Evolutionary conservation across 2,797 vertebrate species (phyloP), one percentile per base, ranked within the genome.

Genomic region (Esox masquinongy): DNA sequence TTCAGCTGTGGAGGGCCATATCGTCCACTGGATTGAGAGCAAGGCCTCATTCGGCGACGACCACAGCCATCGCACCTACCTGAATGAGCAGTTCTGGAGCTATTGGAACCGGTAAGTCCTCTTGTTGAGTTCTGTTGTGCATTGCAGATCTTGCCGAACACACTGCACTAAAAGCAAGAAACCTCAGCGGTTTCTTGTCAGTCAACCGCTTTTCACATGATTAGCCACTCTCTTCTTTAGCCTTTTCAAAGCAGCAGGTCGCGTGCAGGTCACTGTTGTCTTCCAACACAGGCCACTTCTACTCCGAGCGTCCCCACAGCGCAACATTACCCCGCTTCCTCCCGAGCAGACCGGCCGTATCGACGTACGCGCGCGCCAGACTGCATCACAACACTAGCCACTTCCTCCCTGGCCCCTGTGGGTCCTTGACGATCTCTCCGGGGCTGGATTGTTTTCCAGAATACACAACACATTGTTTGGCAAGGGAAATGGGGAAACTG

Each of bases 21-120:
- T 98, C 50, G 95, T 99, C 81, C 97, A 99, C 91, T 99, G 98
- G 98, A 98, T 99, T 80, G 98, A 99, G 93, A 99, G 98, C 93
- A 99, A 99, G 92, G 98, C 98, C 22, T 99, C 98, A 29, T 99
- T 99, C 12, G 98, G 98, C 85, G 98, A 99, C 83, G 96, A 98
- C 89, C 94, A 95, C 88, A 99, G 97, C 86, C 98, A 99, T 88
- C 95, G 94, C 69, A 94, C 94, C 22, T 98, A 99, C 87, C 94
- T 99, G 83, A 96, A 97, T 47, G 98, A 99, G 85, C 98, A 99
- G 86, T 99, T 99, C 90, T 99, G 98, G 98, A 99, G 98, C 92
- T 99, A 99, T 91, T 99, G 98, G 95, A 99, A 99, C 94, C 97
- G 98, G 98, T 97, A 91, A 82, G 84, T 86, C 79, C 24, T 61